Conservation (phyloP, 2,888 invertebrate genomes). For the Pandemis cinnamomeana region DNA sequence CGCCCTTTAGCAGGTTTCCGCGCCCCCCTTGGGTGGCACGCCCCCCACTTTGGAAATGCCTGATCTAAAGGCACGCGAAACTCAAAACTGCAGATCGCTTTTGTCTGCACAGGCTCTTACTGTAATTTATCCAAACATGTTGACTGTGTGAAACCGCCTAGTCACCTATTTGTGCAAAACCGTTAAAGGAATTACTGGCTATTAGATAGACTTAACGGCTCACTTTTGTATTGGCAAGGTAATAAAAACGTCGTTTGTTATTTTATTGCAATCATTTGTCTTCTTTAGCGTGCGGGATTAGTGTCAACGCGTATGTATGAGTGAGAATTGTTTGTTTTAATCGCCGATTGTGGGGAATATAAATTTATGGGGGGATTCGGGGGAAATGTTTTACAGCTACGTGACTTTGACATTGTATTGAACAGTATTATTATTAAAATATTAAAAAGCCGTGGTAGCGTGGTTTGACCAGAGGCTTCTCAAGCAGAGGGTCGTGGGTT, state of each 20-base stretch:
- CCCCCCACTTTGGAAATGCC: too few relatives aligned
- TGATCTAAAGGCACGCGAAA: too few relatives aligned
- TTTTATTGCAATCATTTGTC: constrained; percentile 38
- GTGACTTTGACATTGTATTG: too few relatives aligned
- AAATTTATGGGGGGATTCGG: constrained; percentile 10
- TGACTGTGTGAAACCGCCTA: constrained; percentile 27
- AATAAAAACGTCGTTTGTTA: constrained; percentile 40
- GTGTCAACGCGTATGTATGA: constrained; percentile 28
- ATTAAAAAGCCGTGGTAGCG: too few relatives aligned
- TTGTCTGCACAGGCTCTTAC: too few relatives aligned
- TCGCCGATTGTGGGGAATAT: not conserved
- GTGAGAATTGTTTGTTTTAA: constrained; percentile 21
- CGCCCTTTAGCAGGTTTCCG: too few relatives aligned
- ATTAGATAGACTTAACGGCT: constrained; percentile 42
- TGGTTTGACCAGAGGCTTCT: too few relatives aligned
- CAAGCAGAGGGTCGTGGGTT: too few relatives aligned
- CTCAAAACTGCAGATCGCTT: too few relatives aligned
- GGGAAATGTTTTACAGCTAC: not conserved
- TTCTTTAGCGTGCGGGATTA: constrained; percentile 36
- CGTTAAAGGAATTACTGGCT: constrained; percentile 48
- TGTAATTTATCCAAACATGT: not conserved
- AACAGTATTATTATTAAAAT: too few relatives aligned
- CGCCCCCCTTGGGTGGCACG: too few relatives aligned
- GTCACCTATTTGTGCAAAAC: constrained; percentile 41
- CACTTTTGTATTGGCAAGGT: constrained; percentile 42